Evolutionary conservation across 2,888 invertebrate species (phyloP).

Genomic region (Holacanthella duospinosa): DNA sequence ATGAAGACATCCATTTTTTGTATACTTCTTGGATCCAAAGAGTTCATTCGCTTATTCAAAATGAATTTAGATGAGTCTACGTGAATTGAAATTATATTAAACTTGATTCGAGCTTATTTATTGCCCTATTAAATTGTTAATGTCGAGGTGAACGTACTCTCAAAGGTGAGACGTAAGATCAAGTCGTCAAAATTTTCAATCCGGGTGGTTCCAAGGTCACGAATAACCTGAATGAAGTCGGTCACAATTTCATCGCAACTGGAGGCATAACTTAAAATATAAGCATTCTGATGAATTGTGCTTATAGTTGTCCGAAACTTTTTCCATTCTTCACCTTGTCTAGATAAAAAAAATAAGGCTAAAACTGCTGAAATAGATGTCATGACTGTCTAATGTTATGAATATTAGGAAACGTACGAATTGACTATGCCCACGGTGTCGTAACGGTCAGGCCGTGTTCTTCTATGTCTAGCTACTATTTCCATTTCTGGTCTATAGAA

Average conservation of each 20-base stretch:
- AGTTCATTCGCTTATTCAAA: constrained; percentile 53
- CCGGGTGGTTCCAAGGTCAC: constrained; percentile 45
- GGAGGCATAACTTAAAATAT: constrained; percentile 65
- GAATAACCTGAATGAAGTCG: constrained; percentile 61
- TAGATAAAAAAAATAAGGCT: constrained; percentile 39
- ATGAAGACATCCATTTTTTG: constrained; percentile 20
- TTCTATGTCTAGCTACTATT: constrained; percentile 59
- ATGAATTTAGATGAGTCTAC: constrained; percentile 48
- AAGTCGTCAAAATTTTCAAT: constrained; percentile 59
- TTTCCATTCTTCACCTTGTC: constrained; percentile 69
- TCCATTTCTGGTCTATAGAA: constrained; percentile 74
- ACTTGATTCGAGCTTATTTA: no score
- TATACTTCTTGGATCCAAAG: constrained; percentile 52
- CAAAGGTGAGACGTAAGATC: constrained; percentile 66
- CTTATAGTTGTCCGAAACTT: constrained; percentile 61
- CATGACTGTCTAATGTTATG: neutral
- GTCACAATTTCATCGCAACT: constrained; percentile 63
- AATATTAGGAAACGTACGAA: constrained; percentile 53
- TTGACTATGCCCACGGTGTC: constrained; percentile 71
- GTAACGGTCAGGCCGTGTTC: constrained; percentile 64
- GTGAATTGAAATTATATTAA: neutral
- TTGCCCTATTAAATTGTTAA: no score
- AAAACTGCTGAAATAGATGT: neutral
- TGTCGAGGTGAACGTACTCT: constrained; percentile 49
- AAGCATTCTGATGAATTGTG: constrained; percentile 50